phyloP scores from a whole-genome alignment of 2,113 vertebrate genomes.

The Orycteropus afer region DNA sequence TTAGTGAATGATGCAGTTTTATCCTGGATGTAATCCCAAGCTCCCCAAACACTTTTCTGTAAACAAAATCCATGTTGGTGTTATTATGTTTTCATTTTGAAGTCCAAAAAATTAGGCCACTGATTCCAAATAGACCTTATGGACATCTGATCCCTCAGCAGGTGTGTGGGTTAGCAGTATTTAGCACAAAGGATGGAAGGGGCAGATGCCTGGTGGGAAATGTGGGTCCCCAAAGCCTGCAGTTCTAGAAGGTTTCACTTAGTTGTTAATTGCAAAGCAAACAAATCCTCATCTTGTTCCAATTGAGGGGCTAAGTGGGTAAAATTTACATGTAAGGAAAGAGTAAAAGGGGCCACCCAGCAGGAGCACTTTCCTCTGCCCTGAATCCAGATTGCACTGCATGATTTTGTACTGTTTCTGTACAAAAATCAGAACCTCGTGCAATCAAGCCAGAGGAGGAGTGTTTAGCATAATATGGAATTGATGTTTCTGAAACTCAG shows the following conservation, averaged over 20 bases:
- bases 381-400: neutral
- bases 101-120: neutral
- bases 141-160: neutral
- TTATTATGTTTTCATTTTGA: neutral
- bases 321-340: constrained; percentile 1
- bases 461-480: neutral
- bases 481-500: neutral
- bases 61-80: constrained; percentile 26
- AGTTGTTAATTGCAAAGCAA: constrained; percentile 52
- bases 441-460: neutral
- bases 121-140: neutral
- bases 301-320: constrained; percentile 14
- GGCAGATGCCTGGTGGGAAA: neutral
- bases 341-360: constrained; percentile 40
- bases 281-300: constrained; percentile 56
- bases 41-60: neutral
- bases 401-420: neutral
- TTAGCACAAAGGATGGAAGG: neutral
- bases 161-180: neutral
- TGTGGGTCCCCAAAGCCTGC: neutral
- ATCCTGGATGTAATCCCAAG: neutral
- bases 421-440: neutral
- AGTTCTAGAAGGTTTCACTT: constrained; percentile 32
- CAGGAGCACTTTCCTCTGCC: neutral
- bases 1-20: neutral